These are phyloP conservation scores for Cecidostiba fungosa DNA, from an alignment of 2,888 invertebrate species.

Conservation along the genomic window DNA sequence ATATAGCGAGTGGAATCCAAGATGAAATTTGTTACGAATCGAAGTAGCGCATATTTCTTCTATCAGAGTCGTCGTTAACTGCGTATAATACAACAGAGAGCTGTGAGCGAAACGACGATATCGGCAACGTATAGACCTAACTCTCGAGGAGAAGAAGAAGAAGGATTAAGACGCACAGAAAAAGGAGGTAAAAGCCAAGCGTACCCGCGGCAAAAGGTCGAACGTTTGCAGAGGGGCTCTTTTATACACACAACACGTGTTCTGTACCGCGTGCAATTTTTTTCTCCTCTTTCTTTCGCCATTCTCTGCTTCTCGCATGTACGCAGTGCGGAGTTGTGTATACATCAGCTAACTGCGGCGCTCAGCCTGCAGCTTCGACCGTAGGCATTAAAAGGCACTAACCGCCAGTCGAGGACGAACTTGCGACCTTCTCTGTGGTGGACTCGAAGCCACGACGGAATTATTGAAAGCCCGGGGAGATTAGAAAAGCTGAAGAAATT, in stretches of 20 bases:
- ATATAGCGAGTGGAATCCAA: too few species aligned
- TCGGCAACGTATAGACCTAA: conserved; percentile 18
- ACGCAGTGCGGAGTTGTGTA: conserved; percentile 9
- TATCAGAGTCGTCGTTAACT: too few species aligned
- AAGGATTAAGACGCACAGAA: conserved; percentile 1
- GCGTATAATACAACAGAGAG: too few species aligned
- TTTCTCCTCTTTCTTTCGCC: conserved; percentile 3
- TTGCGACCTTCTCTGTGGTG: conserved; percentile 68
- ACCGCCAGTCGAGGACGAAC: conserved; percentile 68
- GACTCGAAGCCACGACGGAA: background rate
- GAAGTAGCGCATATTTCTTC: background rate
- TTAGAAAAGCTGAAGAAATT: conserved; percentile 32
- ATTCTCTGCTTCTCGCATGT: conserved; percentile 11
- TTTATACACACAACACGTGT: conserved; percentile 61
- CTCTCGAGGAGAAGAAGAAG: background rate
- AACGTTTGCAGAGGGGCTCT: conserved; percentile 53
- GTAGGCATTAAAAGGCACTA: conserved; percentile 53
- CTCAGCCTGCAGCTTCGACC: background rate
- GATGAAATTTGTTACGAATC: too few species aligned
- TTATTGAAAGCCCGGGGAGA: conserved; percentile 20
- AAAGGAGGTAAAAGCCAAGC: conserved; percentile 25
- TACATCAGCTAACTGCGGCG: background rate
- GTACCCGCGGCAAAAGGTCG: conserved; percentile 51
- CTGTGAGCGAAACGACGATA: conserved; percentile 31
- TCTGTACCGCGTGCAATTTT: conserved; percentile 39